Conservation (phyloP, 1,140 invertebrate genomes). For the Sycophila sp. region DNA sequence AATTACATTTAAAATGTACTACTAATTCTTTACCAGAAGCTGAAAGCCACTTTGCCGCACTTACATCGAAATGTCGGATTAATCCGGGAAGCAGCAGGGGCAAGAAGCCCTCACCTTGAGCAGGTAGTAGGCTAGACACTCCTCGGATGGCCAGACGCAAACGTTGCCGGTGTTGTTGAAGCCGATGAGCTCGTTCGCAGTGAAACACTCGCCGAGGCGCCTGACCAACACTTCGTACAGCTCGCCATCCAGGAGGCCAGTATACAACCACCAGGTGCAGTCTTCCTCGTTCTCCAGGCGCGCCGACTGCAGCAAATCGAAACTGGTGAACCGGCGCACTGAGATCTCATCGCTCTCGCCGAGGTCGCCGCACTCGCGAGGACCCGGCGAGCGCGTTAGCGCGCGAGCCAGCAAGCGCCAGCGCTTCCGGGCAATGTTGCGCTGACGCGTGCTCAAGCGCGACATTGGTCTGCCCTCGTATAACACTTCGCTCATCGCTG, state of each 20-base stretch:
- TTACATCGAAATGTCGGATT: too few relatives aligned
- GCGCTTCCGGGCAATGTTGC: constrained; percentile 69
- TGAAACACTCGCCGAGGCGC: constrained; percentile 71
- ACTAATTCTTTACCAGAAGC: too few relatives aligned
- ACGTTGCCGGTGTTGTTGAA: constrained; percentile 94
- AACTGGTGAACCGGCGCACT: constrained; percentile 69
- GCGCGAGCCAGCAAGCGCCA: constrained; percentile 78
- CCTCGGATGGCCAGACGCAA: constrained; percentile 91
- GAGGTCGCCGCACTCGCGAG: constrained; percentile 55
- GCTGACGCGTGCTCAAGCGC: neutral
- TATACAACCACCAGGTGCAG: constrained; percentile 67
- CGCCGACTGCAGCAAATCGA: constrained; percentile 64
- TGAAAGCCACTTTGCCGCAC: too few relatives aligned
- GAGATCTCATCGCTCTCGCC: constrained; percentile 63
- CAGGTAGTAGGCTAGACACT: constrained; percentile 81
- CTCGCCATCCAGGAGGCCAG: constrained; percentile 58
- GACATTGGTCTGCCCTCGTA: neutral
- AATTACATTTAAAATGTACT: too few relatives aligned
- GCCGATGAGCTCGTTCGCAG: constrained; percentile 78
- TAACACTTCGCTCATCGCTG: neutral
- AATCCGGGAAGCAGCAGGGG: too few relatives aligned
- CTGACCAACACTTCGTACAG: constrained; percentile 69
- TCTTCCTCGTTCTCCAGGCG: constrained; percentile 48
- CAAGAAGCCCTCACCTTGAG: constrained; percentile 63
- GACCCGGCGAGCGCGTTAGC: constrained; percentile 63